phyloP scores from a whole-genome alignment of 2,797 vertebrate genomes.

The Sphenodon punctatus region DNA sequence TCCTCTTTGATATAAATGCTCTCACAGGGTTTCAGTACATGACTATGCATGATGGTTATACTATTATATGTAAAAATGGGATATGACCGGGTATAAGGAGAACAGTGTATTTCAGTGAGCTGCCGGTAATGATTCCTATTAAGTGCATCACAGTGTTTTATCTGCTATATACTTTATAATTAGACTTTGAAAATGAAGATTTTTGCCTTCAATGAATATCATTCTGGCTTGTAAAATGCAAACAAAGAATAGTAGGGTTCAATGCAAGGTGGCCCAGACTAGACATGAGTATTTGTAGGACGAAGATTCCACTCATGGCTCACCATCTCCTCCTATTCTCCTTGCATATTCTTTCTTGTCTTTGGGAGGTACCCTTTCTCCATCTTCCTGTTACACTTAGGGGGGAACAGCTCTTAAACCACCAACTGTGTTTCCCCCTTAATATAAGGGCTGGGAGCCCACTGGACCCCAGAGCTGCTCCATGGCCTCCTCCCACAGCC shows the following conservation, averaged over 20 bases:
- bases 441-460: too few relatives aligned
- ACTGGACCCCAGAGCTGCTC: too few relatives aligned
- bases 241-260: conserved; percentile 33
- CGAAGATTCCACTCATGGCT: too few relatives aligned
- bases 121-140: conserved; percentile 39
- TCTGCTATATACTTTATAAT: conserved; percentile 14
- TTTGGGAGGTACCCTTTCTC: too few relatives aligned
- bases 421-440: too few relatives aligned
- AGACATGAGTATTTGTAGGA: too few relatives aligned
- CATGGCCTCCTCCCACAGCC: too few relatives aligned
- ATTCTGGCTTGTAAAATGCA: conserved; percentile 18
- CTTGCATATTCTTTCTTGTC: too few relatives aligned
- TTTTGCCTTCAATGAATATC: not conserved
- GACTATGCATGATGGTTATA: not conserved
- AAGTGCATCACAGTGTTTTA: not conserved
- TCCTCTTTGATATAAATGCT: conserved; percentile 10
- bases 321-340: too few relatives aligned
- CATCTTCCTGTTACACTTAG: too few relatives aligned
- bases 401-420: too few relatives aligned
- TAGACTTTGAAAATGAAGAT: not conserved
- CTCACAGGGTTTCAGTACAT: not conserved
- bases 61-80: not conserved
- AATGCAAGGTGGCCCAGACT: too few relatives aligned
- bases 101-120: not conserved
- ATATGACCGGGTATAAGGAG: not conserved